Evolutionary conservation across 2,888 invertebrate genomes (phyloP), one percentile per base, ranked within the genome.

Genomic region (Archaeoteleia sp.): DNA sequence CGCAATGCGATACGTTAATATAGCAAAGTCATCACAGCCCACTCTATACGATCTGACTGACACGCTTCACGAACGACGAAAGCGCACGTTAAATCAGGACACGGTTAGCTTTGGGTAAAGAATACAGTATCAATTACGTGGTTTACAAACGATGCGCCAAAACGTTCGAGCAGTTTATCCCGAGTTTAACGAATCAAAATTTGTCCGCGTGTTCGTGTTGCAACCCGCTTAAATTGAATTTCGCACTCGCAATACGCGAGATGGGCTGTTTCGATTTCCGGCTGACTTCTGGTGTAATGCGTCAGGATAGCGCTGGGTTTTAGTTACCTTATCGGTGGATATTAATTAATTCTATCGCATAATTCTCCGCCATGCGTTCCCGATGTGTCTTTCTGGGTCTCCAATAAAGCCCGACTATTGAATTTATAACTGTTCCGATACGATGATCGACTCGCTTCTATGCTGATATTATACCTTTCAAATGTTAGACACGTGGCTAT

Each of bases 151-250:
- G 29, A 32, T 20, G 48, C 61, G 42, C 40, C 53, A 43, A 17
- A 25, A 37, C 49, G 61, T 60, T 49, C 34, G 37, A 34, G 48
- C 67, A 65, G 70, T 69, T 73, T 72, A 73, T 74, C 62, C 61
- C 39, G 25, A 57, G 69, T 63, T 74, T 72, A 76, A 75, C 72
- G 74, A 78, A 72, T 71, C 70, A 66, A 74, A 78, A 75, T 78
- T 72, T 71, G 74, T 66, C 68, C 65, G 34, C 40, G 46, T 29
- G 55, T 40, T 43, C 35, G 25, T 43, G 70, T 42, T 45, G 63
- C 45, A 35, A 9, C 45, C 46, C 62, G 69, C 75, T 77, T 72
- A 69, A 70, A 74, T 73, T 71, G 63, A 72, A 76, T 70, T 71
- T 63, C 54, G 53, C 51, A 55, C 51, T 61, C 30, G 67, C 49